These are phyloP conservation scores for Thumatha senex DNA, from an alignment of 2,888 invertebrate genomes.

Conservation along the genomic window DNA sequence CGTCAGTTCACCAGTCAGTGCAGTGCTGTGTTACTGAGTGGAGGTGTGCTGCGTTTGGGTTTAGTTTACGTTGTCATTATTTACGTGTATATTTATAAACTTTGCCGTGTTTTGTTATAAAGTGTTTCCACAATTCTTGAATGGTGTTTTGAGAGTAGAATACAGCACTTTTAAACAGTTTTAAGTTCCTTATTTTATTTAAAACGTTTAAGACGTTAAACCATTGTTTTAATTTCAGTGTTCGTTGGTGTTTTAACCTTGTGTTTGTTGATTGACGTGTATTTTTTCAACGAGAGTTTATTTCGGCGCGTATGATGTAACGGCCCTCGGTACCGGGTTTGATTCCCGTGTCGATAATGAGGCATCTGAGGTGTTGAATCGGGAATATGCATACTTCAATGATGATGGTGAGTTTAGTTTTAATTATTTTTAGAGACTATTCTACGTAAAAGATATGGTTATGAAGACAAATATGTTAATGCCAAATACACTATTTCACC, in stretches of 20 bases:
- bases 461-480: too few relatives aligned
- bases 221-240: conserved; percentile 52
- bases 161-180: conserved; percentile 19
- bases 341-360: conserved; percentile 61
- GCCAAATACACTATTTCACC: too few relatives aligned
- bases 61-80: conserved; percentile 37
- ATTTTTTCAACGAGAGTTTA: conserved; percentile 65
- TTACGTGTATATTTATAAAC: conserved; percentile 75
- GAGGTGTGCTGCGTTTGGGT: conserved; percentile 43
- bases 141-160: conserved; percentile 27
- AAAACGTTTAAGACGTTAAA: conserved; percentile 14
- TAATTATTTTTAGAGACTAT: conserved; percentile 11
- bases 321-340: conserved; percentile 61
- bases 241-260: conserved; percentile 70
- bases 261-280: conserved; percentile 74
- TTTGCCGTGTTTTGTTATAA: conserved; percentile 68
- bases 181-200: conserved; percentile 16
- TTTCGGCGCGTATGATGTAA: conserved; percentile 80
- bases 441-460: too few relatives aligned
- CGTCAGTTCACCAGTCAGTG: conserved; percentile 47
- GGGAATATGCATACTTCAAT: conserved; percentile 74
- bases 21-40: conserved; percentile 48
- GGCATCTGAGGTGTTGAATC: conserved; percentile 49
- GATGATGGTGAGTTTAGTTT: conserved; percentile 70
- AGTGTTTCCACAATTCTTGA: conserved; percentile 46